Percentiles rank a stretch among this genome's conserved stretches.
These are phyloP conservation scores for Catajapyx aquilonaris DNA, from an alignment of 1,140 invertebrate genomes.

Conservation along the genomic window DNA sequence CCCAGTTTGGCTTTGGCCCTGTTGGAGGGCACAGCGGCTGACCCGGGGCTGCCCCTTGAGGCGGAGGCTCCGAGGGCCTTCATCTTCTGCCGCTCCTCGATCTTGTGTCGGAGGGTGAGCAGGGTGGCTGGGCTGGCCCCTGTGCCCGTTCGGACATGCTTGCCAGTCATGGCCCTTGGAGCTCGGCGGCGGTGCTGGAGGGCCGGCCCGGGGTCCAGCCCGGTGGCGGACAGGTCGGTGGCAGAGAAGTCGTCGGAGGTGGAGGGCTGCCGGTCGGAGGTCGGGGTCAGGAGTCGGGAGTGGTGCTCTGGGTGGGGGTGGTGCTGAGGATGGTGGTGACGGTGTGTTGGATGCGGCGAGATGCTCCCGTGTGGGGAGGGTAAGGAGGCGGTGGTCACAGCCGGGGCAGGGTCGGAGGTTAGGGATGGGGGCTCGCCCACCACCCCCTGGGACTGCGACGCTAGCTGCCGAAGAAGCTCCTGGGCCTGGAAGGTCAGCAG, in stretches of 20 bases:
- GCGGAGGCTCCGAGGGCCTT: constrained; percentile 13
- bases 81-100: constrained; percentile 22
- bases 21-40: no score
- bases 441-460: constrained; percentile 12
- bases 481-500: constrained; percentile 17
- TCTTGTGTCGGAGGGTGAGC: constrained; percentile 22
- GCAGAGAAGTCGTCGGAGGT: no score
- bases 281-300: neutral
- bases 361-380: neutral
- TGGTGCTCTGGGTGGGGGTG: neutral
- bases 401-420: neutral
- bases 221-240: no score
- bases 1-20: no score
- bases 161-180: constrained; percentile 21
- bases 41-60: constrained; percentile 9
- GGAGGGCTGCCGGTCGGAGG: neutral
- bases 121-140: constrained; percentile 25
- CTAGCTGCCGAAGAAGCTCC: constrained; percentile 15
- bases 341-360: neutral
- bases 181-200: constrained; percentile 15
- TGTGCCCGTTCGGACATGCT: constrained; percentile 26
- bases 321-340: neutral
- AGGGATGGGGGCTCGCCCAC: constrained; percentile 7
- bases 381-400: neutral
- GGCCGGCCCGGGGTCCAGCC: no score